phyloP scores from a whole-genome alignment of 2,113 vertebrate species.

The Oceanites oceanicus region DNA sequence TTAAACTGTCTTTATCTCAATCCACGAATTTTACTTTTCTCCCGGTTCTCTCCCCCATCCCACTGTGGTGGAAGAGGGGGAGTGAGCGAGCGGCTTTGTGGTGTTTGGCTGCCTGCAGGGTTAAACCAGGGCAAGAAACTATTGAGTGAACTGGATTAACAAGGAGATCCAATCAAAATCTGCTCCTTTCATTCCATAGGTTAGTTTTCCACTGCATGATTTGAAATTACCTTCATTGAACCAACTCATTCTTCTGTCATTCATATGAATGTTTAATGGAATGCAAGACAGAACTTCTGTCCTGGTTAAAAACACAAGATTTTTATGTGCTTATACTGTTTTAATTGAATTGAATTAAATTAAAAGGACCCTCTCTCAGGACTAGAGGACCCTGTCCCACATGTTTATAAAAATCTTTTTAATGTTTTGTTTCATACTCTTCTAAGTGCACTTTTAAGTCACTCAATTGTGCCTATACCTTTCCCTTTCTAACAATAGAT shows the following conservation, averaged over 20 bases:
- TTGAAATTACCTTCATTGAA: background rate
- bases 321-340: background rate
- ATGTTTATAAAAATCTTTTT: background rate
- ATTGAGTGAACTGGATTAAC: background rate
- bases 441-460: background rate
- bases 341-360: background rate
- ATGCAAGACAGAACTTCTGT: background rate
- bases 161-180: background rate
- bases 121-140: background rate
- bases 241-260: background rate
- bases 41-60: too few relatives aligned
- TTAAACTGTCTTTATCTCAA: too few relatives aligned
- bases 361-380: background rate
- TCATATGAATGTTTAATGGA: background rate
- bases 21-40: too few relatives aligned
- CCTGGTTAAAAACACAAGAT: background rate
- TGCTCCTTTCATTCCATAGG: background rate
- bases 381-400: background rate
- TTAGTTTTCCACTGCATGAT: background rate
- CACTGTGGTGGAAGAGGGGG: too few relatives aligned
- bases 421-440: background rate
- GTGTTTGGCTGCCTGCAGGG: too few relatives aligned
- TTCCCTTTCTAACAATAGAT: background rate
- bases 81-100: too few relatives aligned
- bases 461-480: fast-evolving